Evolutionary conservation across 2,797 vertebrate species (phyloP).

Genomic region (Hemitrygon akajei): DNA sequence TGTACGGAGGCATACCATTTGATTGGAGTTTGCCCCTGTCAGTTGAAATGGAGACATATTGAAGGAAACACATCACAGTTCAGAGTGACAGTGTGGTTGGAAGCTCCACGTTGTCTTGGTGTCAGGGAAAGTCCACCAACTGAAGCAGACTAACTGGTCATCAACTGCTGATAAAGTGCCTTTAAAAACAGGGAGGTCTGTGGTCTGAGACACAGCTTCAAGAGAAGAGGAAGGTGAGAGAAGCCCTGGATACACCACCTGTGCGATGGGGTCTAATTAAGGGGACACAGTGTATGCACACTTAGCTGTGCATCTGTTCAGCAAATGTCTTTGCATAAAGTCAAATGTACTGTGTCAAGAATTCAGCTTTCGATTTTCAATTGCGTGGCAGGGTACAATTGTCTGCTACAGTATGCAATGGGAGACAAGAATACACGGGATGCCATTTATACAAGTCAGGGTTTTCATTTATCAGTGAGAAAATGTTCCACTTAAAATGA

Average conservation of each 20-base stretch:
- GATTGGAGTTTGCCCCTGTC: background rate
- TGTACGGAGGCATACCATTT: background rate
- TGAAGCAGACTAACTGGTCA: background rate
- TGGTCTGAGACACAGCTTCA: background rate
- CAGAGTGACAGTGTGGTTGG: background rate
- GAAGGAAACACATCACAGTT: background rate
- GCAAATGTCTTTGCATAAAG: background rate
- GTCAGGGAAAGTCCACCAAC: background rate
- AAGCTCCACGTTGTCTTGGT: background rate
- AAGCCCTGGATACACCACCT: background rate
- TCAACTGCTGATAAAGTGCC: slow-evolving; percentile 7
- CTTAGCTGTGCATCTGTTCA: too few species aligned
- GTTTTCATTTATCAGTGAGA: background rate
- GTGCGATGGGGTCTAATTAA: background rate
- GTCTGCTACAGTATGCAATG: background rate
- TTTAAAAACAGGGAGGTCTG: background rate
- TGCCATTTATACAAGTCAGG: background rate
- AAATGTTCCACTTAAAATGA: background rate
- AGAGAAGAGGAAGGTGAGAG: background rate
- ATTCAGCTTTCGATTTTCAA: background rate
- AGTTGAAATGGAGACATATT: background rate
- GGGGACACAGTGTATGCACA: background rate
- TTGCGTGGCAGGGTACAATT: background rate
- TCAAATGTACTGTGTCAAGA: background rate
- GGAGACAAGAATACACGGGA: background rate